A percentile compares a stretch with the other conserved stretches of the same genome.
Evolutionary conservation across 2,888 invertebrate genomes (phyloP).

Genomic region (Odiellus spinosus): DNA sequence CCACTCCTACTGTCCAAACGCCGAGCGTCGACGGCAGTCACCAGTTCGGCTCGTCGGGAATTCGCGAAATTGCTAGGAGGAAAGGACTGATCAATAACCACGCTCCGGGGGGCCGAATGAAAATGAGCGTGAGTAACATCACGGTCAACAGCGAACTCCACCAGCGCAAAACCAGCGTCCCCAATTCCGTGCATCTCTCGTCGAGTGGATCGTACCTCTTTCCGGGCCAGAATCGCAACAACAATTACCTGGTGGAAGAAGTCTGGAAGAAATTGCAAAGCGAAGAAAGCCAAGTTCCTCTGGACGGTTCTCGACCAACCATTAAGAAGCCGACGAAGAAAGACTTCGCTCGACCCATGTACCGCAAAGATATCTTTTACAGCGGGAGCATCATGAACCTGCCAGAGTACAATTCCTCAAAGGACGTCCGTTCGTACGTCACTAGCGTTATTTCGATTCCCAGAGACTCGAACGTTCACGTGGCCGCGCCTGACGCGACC

Average conservation of each 20-base stretch:
- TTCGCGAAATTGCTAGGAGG: slow-evolving; percentile 15
- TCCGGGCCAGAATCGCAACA: slow-evolving; percentile 34
- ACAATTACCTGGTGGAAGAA: slow-evolving; percentile 37
- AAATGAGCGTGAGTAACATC: slow-evolving; percentile 58
- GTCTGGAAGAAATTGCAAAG: slow-evolving; percentile 20
- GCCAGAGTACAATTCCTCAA: slow-evolving; percentile 53
- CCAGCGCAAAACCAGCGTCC: slow-evolving; percentile 30
- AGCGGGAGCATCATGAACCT: slow-evolving; percentile 53
- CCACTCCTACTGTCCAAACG: slow-evolving; percentile 7
- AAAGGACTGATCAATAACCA: slow-evolving; percentile 12
- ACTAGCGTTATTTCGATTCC: slow-evolving; percentile 80
- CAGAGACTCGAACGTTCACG: slow-evolving; percentile 25
- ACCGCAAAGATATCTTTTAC: slow-evolving; percentile 74
- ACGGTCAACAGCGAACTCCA: slow-evolving; percentile 55
- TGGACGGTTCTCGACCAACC: slow-evolving; percentile 6
- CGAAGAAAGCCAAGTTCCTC: slow-evolving; percentile 10
- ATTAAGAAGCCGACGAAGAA: slow-evolving; percentile 24
- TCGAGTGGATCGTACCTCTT: slow-evolving; percentile 13
- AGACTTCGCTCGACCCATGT: slow-evolving; percentile 67
- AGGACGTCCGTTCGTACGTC: slow-evolving; percentile 72
- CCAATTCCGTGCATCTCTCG: slow-evolving; percentile 23
- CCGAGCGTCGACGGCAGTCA: slow-evolving; percentile 2
- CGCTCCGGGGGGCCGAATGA: slow-evolving; percentile 44
- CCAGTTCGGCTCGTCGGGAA: slow-evolving; percentile 32
- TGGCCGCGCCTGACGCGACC: neutral